Conservation (phyloP, 2,888 invertebrate species). For the Drosophila subquinaria region DNA sequence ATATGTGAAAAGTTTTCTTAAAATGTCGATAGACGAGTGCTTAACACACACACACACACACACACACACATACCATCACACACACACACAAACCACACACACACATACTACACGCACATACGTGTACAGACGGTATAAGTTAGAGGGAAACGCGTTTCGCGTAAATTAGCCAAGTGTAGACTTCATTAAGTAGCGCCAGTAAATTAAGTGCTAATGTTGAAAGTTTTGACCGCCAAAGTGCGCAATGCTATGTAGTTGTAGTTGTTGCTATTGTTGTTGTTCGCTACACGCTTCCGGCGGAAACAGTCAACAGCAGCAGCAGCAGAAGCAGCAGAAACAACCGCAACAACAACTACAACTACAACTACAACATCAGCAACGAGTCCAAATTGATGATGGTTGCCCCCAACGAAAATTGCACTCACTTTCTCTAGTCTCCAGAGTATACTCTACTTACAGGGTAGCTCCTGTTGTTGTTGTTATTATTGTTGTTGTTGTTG, state of each 20-base stretch:
- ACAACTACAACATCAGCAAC: constrained; percentile 41
- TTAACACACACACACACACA: constrained; percentile 6
- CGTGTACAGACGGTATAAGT: constrained; percentile 9
- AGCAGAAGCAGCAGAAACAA: constrained; percentile 28
- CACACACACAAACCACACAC: not conserved
- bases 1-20: constrained; percentile 48
- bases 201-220: constrained; percentile 81
- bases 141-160: constrained; percentile 60
- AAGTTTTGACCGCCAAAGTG: constrained; percentile 76
- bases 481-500: constrained; percentile 10
- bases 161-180: constrained; percentile 81
- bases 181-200: constrained; percentile 82
- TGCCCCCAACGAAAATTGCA: constrained; percentile 74
- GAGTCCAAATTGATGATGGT: constrained; percentile 75
- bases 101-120: constrained; percentile 2
- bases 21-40: constrained; percentile 38
- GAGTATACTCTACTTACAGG: constrained; percentile 27
- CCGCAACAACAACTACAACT: constrained; percentile 35
- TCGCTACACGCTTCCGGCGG: constrained; percentile 62
- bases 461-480: constrained; percentile 11
- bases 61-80: not conserved
- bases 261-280: constrained; percentile 51
- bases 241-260: constrained; percentile 57
- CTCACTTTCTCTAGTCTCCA: constrained; percentile 70
- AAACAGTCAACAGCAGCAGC: constrained; percentile 62